Conservation (phyloP, 2,888 invertebrate genomes). For the Scrobipalpa atriplicella region DNA sequence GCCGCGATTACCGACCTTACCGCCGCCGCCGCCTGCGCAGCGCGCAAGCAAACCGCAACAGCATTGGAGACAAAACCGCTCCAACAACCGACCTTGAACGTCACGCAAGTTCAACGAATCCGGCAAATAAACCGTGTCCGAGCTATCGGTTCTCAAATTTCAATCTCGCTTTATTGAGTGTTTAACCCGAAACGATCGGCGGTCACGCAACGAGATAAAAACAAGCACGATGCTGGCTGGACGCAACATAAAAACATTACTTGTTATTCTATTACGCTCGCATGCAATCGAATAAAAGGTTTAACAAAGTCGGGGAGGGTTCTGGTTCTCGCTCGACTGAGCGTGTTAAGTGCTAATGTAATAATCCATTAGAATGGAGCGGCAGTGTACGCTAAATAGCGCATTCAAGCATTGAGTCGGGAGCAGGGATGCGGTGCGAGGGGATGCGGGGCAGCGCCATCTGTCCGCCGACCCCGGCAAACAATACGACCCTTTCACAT, state of each 20-base stretch:
- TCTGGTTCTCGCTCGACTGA: constrained; percentile 74
- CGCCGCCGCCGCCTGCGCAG: neutral
- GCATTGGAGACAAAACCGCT: constrained; percentile 11
- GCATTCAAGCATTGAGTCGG: constrained; percentile 73
- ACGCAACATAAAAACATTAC: constrained; percentile 58
- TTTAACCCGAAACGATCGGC: constrained; percentile 52
- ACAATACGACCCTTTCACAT: constrained; percentile 74
- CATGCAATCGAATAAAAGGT: constrained; percentile 58
- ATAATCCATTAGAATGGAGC: constrained; percentile 82
- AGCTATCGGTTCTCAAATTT: constrained; percentile 45
- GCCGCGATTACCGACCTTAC: constrained; percentile 41
- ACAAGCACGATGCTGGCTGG: constrained; percentile 48
- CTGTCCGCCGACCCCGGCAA: constrained; percentile 78
- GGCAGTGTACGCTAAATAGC: constrained; percentile 80
- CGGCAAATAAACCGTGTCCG: constrained; percentile 37
- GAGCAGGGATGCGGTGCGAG: constrained; percentile 31
- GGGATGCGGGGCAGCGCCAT: constrained; percentile 58
- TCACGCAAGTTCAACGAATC: constrained; percentile 44
- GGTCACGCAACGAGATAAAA: constrained; percentile 52
- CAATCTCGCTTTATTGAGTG: constrained; percentile 54
- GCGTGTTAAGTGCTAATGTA: constrained; percentile 82
- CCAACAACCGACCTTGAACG: constrained; percentile 41
- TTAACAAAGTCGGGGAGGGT: constrained; percentile 65
- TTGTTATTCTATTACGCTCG: constrained; percentile 66
- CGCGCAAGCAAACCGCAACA: constrained; percentile 6